Percentiles rank a stretch among this genome's conserved stretches.
Conservation (phyloP, 2,888 invertebrate genomes). For the Drosophila tanythrix region DNA sequence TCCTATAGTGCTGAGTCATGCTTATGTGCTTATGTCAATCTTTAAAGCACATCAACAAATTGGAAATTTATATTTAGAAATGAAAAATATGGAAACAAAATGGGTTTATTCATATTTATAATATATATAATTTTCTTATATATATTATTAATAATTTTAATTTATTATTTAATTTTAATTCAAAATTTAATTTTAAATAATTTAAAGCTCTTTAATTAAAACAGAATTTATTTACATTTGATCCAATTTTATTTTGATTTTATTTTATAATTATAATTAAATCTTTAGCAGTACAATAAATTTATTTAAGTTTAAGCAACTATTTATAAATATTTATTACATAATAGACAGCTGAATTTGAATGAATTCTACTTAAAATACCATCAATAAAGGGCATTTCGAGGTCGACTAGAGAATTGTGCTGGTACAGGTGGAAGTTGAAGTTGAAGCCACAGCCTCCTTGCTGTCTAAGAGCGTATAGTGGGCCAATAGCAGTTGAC, state of each 20-base stretch:
- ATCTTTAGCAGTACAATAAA: too few relatives aligned
- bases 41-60: not conserved
- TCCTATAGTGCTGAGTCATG: not conserved
- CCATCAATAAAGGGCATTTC: not conserved
- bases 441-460: slow-evolving; percentile 51
- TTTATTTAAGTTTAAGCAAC: too few relatives aligned
- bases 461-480: slow-evolving; percentile 59
- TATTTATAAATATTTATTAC: too few relatives aligned
- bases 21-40: not conserved
- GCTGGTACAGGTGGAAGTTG: slow-evolving; percentile 18
- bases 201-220: too few relatives aligned
- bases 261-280: too few relatives aligned
- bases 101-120: not conserved
- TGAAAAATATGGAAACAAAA: rapidly evolving
- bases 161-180: too few relatives aligned
- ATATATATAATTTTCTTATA: too few relatives aligned
- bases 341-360: not conserved
- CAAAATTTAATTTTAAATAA: too few relatives aligned
- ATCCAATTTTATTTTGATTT: too few relatives aligned
- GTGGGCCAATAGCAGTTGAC: slow-evolving; percentile 66
- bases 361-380: not conserved
- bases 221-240: too few relatives aligned
- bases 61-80: too few relatives aligned
- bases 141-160: too few relatives aligned
- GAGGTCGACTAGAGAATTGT: not conserved